A percentile compares a stretch with the other conserved stretches of the same genome.
Conservation (phyloP, 1,140 invertebrate genomes). For the Elymnias hypermnestra region DNA sequence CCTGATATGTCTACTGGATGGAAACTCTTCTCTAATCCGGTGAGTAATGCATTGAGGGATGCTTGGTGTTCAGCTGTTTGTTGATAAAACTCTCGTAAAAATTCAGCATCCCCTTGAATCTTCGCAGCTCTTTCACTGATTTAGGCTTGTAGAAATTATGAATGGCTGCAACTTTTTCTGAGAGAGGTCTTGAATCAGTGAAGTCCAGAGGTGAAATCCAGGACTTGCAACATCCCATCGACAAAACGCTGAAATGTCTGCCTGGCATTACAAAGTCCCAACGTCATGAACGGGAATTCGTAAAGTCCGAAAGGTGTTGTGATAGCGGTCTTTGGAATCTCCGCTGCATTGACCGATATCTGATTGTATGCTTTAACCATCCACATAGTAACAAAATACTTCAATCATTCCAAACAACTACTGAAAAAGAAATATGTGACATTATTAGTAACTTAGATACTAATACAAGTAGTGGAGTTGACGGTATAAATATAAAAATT, state of each 20-base stretch:
- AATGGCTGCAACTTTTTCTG: too few species aligned
- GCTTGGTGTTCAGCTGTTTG: slow-evolving; percentile 6
- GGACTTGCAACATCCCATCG: too few species aligned
- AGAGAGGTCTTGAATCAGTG: too few species aligned
- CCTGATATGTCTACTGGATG: neutral
- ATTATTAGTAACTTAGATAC: too few species aligned
- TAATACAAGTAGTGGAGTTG: too few species aligned
- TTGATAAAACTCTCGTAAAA: slow-evolving; percentile 6
- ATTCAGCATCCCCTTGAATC: slow-evolving; percentile 13
- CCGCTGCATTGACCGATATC: slow-evolving; percentile 1
- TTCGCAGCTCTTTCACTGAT: neutral
- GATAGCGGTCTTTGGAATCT: slow-evolving; percentile 11
- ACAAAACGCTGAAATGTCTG: slow-evolving; percentile 15
- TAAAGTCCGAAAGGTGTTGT: slow-evolving; percentile 10
- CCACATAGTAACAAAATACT: too few species aligned
- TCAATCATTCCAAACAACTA: too few species aligned
- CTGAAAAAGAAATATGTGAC: too few species aligned
- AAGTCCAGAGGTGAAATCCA: too few species aligned
- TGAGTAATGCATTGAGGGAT: slow-evolving; percentile 4
- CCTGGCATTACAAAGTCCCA: slow-evolving; percentile 9
- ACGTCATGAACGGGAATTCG: slow-evolving; percentile 10
- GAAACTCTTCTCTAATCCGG: slow-evolving; percentile 1
- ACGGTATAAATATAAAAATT: too few species aligned
- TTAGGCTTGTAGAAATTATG: too few species aligned
- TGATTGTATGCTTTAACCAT: slow-evolving; percentile 9